Base-by-base conservation (phyloP, 2,113 vertebrate genomes). In the Etheostoma spectabile region DNA sequence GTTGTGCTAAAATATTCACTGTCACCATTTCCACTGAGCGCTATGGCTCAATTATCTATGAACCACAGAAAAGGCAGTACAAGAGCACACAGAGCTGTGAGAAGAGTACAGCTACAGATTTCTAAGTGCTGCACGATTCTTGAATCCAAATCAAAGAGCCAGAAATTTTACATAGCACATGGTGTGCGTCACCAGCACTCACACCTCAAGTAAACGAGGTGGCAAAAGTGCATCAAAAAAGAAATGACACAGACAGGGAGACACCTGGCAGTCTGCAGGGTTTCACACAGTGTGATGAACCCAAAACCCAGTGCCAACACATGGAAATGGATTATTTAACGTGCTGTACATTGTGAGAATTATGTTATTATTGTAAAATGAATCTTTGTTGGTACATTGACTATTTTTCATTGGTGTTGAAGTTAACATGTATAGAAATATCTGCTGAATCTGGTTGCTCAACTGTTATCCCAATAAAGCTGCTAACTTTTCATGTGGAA, bases 191-290 rank as follows among this genome's bases (percentile, higher is more conserved):
- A 84, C 13, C 53, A 59, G 68, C 62, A 14, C 16, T 80, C 22
- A 51, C 78, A 89, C 68, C 56, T 87, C 57, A 33, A 71, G 35
- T 51, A 45, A 70, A 75, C 5, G 51, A 84, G 69, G 71, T 71
- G 66, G 78, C 56, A 72, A 59, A 77, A 70, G 35, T 62, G 8
- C 0, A 22, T 65, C 46, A 74, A 27, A 56, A 79, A 77, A 30
- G 63, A 79, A 74, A 73, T n/a, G 45, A n/a, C 78, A 75, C 61
- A 27, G 51, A 69, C 67, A 33, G 49, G 53, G 53, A 67, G 63
- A 77, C 64, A 71, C 56, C 33, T 77, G 62, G 45, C 78, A 71
- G 70, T 73, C 53, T 57, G 69, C 53, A 80, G 65, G 21, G 24
- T 67, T 79, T 71, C 73, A 67, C 45, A 24, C 71, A n/a, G 55